Evolutionary conservation across 2,113 vertebrate species (phyloP), one percentile per base, ranked within the genome.

Genomic region (Globicephala melas): DNA sequence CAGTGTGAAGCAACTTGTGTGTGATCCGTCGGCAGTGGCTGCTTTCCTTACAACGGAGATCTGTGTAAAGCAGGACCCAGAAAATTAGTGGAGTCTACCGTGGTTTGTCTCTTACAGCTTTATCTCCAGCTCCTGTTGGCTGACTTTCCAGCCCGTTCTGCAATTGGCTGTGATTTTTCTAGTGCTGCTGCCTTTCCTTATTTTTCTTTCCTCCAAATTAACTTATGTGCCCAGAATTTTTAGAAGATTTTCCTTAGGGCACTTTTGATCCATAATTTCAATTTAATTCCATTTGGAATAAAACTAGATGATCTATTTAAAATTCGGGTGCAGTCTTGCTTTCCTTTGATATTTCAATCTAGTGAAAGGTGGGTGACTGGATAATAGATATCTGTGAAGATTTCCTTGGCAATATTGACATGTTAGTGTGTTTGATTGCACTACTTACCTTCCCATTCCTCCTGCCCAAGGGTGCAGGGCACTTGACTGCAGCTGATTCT

Each of bases 211-310:
- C 11, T 77, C n/a, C 70, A 88, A 50, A 88, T 90, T 91, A 93
- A 80, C 83, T 91, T 62, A 25, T 79, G 53, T 73, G 28, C n/a
- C 26, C 12, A 8, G 91, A 65, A 73, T 68, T 93, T 93, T 95
- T 31, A 65, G 53, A 77, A 85, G 26, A 41, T 47, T 97, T 93
- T 93, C 63, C 38, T 63, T 28, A 53, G 65, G 47, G 31, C 2
- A n/a, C n/a, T 89, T 92, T 94, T 86, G 58, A 90, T 60, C 12
- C 38, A 87, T 67, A 96, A 76, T 93, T 83, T 94, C 70, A 77
- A n/a, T 86, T 82, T 93, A 71, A 91, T 97, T 95, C 55, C 44
- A 17, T 82, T 79, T 62, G n/a, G 38, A 91, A 80, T 74, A 93
- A 67, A 83, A 58, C 17, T 60, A 60, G 62, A 18, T 41, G 31